Evolutionary conservation across 2,113 vertebrate genomes (phyloP).

Genomic region (Piprites chloris): DNA sequence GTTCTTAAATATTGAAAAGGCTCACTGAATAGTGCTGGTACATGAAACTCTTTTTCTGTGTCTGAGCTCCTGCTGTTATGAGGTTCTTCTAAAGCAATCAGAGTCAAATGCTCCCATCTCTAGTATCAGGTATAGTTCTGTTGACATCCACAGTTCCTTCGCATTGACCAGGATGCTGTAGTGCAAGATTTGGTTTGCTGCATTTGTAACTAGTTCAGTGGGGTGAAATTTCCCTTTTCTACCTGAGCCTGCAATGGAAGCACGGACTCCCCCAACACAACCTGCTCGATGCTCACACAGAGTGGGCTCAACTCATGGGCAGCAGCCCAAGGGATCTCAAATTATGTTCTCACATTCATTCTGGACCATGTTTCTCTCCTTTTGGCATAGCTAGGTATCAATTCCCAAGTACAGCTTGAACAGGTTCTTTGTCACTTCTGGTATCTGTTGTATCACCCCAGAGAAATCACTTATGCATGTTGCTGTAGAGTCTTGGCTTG

Average conservation of each 20-base stretch:
- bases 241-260: neutral
- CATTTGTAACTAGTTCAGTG: neutral
- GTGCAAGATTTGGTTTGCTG: neutral
- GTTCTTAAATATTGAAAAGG: neutral
- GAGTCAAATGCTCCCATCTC: neutral
- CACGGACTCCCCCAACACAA: rapidly evolving
- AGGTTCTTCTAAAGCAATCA: neutral
- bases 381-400: neutral
- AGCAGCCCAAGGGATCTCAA: neutral
- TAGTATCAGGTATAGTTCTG: neutral
- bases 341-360: neutral
- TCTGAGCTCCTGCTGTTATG: neutral
- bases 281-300: neutral
- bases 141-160: neutral
- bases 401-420: neutral
- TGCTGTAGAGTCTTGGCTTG: neutral
- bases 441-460: neutral
- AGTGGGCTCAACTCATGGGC: neutral
- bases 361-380: neutral
- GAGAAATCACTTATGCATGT: neutral
- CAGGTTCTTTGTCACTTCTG: neutral
- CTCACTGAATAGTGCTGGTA: neutral
- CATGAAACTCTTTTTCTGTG: neutral
- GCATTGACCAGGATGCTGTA: neutral
- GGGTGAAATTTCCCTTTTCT: neutral